Percentiles rank a stretch among this genome's conserved stretches.
phyloP scores from a whole-genome alignment of 2,797 vertebrate species.

The Syngnathus acus region DNA sequence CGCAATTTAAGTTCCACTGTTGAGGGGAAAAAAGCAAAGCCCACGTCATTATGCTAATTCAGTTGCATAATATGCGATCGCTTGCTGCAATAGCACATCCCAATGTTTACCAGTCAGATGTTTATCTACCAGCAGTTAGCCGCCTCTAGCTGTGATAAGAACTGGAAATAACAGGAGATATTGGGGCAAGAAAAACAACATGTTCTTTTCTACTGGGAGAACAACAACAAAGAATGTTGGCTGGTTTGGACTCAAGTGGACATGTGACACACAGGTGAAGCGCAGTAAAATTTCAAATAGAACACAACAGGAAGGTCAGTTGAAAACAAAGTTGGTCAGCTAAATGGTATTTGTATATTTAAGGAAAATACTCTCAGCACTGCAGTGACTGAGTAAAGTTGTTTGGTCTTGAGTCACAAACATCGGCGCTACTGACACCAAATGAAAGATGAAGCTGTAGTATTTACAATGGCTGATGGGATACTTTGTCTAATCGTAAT shows the following conservation, averaged over 20 bases:
- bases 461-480: not conserved
- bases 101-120: not conserved
- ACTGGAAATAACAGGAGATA: not conserved
- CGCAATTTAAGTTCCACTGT: not conserved
- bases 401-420: not conserved
- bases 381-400: not conserved
- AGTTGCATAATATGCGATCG: not conserved
- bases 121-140: conserved; percentile 4
- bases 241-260: conserved; percentile 5
- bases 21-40: too few relatives aligned
- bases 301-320: not conserved
- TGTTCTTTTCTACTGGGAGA: not conserved
- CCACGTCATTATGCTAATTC: not conserved
- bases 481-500: not conserved
- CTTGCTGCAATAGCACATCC: not conserved
- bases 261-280: conserved; percentile 16
- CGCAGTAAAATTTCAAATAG: conserved; percentile 1
- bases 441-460: not conserved
- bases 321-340: not conserved
- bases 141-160: conserved; percentile 9
- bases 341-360: not conserved
- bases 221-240: conserved; percentile 5
- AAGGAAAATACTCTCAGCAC: not conserved
- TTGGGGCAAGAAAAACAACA: not conserved
- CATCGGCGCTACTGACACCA: not conserved